Conservation (phyloP, 2,888 invertebrate genomes). For the Xylophagus ater region DNA sequence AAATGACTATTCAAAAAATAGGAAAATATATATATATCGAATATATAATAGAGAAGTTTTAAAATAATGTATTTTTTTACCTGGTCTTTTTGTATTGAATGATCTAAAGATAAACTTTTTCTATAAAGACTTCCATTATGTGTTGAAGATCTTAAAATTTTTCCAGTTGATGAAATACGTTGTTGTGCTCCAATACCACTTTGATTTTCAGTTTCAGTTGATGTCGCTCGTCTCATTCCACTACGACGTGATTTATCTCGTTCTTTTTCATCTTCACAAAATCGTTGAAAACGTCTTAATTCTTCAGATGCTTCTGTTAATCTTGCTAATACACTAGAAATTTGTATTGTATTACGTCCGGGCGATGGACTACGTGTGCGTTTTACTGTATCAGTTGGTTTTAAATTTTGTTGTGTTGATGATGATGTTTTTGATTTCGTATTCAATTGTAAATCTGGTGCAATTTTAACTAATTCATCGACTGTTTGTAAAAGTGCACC, state of each 20-base stretch:
- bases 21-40: constrained; percentile 10
- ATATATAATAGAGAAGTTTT: too few species aligned
- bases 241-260: constrained; percentile 39
- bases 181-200: constrained; percentile 33
- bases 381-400: constrained; percentile 29
- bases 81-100: constrained; percentile 43
- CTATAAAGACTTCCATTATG: constrained; percentile 49
- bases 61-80: constrained; percentile 24
- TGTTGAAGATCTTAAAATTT: constrained; percentile 29
- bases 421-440: constrained; percentile 26
- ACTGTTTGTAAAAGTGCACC: constrained; percentile 64
- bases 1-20: constrained; percentile 59
- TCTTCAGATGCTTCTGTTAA: constrained; percentile 64
- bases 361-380: constrained; percentile 34
- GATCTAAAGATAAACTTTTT: constrained; percentile 62
- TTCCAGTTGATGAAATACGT: constrained; percentile 27
- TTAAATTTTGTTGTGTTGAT: constrained; percentile 22
- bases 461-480: constrained; percentile 65
- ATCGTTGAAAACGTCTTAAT: constrained; percentile 43
- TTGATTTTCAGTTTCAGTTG: constrained; percentile 53
- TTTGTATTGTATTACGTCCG: constrained; percentile 25
- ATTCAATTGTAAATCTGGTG: constrained; percentile 53
- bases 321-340: constrained; percentile 42
- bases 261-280: constrained; percentile 44
- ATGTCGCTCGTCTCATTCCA: constrained; percentile 43